phyloP scores from a whole-genome alignment of 1,140 invertebrate genomes.

The Meteorus sp. region DNA sequence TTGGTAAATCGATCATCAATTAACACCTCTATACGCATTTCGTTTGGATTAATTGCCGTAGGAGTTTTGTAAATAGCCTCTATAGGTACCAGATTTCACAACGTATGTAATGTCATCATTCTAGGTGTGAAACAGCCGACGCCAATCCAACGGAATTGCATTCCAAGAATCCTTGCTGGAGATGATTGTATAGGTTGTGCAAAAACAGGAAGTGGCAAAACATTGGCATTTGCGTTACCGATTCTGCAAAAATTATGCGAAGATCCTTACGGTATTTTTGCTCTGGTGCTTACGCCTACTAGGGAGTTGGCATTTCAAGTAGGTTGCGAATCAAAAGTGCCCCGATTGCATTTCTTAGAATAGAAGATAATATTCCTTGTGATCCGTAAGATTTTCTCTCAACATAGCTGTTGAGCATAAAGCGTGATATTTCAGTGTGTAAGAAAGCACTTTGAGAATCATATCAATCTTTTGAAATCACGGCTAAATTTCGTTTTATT shows the following conservation, averaged over 20 bases:
- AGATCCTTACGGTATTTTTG: constrained; percentile 94
- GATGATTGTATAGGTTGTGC: constrained; percentile 92
- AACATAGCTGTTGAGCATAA: no score
- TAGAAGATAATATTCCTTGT: background rate
- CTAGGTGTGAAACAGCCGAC: constrained; percentile 80
- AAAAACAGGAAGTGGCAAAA: constrained; percentile 98
- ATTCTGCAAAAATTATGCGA: constrained; percentile 89
- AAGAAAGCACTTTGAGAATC: no score
- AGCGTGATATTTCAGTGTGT: no score
- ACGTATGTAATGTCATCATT: no score
- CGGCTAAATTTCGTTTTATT: no score
- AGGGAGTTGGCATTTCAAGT: constrained; percentile 89
- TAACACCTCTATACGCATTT: background rate
- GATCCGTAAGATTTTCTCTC: no score
- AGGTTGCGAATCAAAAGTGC: constrained; percentile 26
- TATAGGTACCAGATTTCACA: background rate
- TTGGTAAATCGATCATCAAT: constrained; percentile 1
- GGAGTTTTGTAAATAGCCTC: background rate
- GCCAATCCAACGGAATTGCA: constrained; percentile 81
- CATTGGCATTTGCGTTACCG: constrained; percentile 93
- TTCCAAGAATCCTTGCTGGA: constrained; percentile 78
- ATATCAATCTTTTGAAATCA: no score
- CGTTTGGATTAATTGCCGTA: background rate
- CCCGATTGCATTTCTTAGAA: constrained; percentile 14
- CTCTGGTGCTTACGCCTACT: constrained; percentile 93